Evolutionary conservation across 2,113 vertebrate genomes (phyloP).

Genomic region (Megaleporinus macrocephalus): DNA sequence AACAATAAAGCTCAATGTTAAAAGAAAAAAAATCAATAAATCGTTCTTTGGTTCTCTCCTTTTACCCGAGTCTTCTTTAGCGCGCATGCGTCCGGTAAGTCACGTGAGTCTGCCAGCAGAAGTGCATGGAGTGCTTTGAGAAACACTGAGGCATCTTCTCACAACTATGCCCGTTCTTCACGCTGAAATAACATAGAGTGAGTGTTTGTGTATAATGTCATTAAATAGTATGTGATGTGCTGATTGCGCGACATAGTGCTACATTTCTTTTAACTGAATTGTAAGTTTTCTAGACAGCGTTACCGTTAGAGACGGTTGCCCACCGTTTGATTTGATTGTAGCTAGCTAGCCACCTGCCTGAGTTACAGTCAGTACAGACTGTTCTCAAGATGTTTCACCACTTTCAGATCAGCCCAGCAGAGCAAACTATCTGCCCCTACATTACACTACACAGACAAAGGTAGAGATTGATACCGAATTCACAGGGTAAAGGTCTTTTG

Average conservation of each 20-base stretch:
- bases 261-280: not conserved
- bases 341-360: not conserved
- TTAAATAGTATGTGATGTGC: not conserved
- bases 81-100: not conserved
- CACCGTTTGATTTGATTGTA: slow-evolving; percentile 6
- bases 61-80: too few relatives aligned
- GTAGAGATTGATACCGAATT: too few relatives aligned
- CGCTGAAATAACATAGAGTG: slow-evolving; percentile 43
- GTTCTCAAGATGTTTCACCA: not conserved
- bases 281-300: not conserved
- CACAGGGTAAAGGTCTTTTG: too few relatives aligned
- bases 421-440: not conserved
- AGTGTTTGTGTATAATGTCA: not conserved
- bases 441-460: not conserved
- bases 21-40: not conserved
- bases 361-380: not conserved
- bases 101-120: slow-evolving; percentile 25
- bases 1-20: not conserved
- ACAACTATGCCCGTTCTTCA: slow-evolving; percentile 12
- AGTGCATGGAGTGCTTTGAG: slow-evolving; percentile 14
- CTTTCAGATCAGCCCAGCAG: not conserved
- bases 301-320: not conserved
- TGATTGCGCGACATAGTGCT: not conserved
- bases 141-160: not conserved
- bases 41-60: not conserved